Base-by-base conservation (phyloP, 2,888 invertebrate genomes). In the Pheosia tremula region DNA sequence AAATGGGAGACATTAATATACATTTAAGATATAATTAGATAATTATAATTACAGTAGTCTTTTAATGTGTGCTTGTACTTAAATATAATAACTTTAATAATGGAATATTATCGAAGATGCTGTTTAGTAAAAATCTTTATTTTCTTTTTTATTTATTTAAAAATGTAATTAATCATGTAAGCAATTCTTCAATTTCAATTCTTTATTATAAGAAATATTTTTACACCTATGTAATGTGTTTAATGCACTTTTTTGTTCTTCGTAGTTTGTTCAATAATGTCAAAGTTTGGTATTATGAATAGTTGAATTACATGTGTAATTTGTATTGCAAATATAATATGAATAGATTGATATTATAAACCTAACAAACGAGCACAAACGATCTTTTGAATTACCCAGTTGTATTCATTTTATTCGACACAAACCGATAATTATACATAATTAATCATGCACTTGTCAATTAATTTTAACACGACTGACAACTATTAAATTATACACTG, bases 21-120 rank as follows among this genome's bases (percentile, higher is more conserved):
- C 9, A 53, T 58, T 37, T 52, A 50, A 60, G 11, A 38, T n/a
- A 47, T 38, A 56, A 59, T 69, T 61, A 9, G 60, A 9, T 10
- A 38, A 11, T 37, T 73, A 68, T 71, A 71, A 71, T 59, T 62
- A 57, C 59, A 59, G 11, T 9, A 45, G 41, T 41, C 41, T 2
- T 8, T 0, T 24, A 1, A 24, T 24, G 24, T 24, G 24, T 24
- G 24, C 24, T 24, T 24, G 24, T 24, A 24, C 1, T 24, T 24
- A 24, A 24, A 4, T 41, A 6, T 41, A 6, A 41, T 41, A 2
- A 41, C 41, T 41, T 8, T 41, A 7, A 41, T 7, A 41, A 41
- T 41, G 5, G 6, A 4, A 2, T 41, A 7, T 7, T 8, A 41
- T 6, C 41, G 41, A 41, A 41, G 5, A 41, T 2, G 2, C 5